These are phyloP conservation scores for Prinia subflava DNA, from an alignment of 2,113 vertebrate species.

Conservation along the genomic window DNA sequence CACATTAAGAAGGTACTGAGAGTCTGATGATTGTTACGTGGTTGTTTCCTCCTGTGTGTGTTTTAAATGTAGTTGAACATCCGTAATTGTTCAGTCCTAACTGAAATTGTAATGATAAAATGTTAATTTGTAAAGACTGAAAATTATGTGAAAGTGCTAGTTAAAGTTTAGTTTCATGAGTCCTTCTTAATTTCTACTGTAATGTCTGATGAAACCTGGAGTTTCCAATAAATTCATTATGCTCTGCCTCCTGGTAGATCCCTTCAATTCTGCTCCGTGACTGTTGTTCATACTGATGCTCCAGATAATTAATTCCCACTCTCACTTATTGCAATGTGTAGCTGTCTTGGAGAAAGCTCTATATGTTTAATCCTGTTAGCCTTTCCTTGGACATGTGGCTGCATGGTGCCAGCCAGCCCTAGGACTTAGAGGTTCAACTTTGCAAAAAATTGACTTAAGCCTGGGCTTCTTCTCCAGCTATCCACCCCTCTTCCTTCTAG, in stretches of 20 bases:
- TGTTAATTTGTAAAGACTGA: background rate
- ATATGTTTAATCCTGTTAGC: background rate
- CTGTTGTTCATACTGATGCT: background rate
- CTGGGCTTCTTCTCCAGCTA: background rate
- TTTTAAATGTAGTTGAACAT: background rate
- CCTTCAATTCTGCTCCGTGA: background rate
- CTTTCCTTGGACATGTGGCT: rapidly evolving
- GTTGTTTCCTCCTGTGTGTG: background rate
- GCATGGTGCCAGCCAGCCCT: background rate
- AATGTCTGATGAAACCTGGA: background rate
- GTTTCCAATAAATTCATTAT: background rate
- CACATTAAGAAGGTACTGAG: background rate
- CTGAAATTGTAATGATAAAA: background rate
- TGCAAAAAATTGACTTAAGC: background rate
- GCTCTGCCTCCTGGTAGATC: background rate
- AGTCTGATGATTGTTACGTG: background rate
- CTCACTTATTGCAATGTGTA: background rate
- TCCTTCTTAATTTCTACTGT: background rate
- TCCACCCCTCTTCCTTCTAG: background rate
- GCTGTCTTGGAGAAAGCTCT: background rate
- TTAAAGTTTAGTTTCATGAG: background rate
- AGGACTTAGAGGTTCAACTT: background rate
- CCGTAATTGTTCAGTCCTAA: background rate
- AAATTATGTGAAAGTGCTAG: background rate
- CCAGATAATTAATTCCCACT: background rate